Percentiles rank a stretch among this genome's conserved stretches.
Conservation (phyloP, 2,113 vertebrate species). For the Peromyscus polionotus region DNA sequence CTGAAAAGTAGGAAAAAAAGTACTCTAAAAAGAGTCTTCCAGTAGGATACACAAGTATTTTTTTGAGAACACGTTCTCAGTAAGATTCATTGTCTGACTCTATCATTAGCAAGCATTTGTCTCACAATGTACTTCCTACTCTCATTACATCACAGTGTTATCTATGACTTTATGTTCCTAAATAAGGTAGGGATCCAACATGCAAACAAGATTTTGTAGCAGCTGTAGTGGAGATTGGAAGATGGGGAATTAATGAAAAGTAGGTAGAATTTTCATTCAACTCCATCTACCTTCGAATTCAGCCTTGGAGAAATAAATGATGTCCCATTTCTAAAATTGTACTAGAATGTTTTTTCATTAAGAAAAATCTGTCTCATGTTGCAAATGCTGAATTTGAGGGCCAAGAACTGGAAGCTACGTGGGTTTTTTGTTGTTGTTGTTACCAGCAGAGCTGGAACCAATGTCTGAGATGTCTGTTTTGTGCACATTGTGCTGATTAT, state of each 20-base stretch:
- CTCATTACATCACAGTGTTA: neutral
- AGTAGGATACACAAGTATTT: neutral
- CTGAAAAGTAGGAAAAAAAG: neutral
- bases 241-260: accelerated
- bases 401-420: neutral
- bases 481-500: neutral
- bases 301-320: neutral
- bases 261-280: neutral
- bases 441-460: neutral
- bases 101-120: neutral
- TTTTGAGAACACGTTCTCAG: neutral
- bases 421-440: neutral
- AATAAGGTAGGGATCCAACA: neutral
- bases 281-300: neutral
- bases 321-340: neutral
- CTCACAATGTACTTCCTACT: neutral
- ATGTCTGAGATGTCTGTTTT: neutral
- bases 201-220: neutral
- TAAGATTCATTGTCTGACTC: neutral
- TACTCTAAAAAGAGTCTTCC: no score
- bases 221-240: neutral
- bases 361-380: constrained; percentile 31
- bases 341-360: constrained; percentile 19
- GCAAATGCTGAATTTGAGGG: neutral
- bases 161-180: neutral